Percentiles rank a stretch among this genome's conserved stretches.
Evolutionary conservation across 1,140 invertebrate genomes (phyloP).

Genomic region (Scaptomyza hsui): DNA sequence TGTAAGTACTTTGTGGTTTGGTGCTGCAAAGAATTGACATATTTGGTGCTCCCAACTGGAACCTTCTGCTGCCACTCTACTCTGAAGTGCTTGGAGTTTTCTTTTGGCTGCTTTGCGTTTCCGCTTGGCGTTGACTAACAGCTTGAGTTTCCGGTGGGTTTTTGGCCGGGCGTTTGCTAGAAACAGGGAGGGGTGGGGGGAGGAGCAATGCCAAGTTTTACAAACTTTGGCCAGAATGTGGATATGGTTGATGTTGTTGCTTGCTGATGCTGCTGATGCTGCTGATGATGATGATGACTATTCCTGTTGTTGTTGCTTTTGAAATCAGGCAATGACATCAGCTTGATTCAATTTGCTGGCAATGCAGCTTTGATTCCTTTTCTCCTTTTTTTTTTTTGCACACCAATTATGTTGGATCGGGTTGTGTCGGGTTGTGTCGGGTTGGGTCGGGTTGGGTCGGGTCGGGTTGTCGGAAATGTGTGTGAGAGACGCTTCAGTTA

Average conservation of each 20-base stretch:
- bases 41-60: conserved; percentile 64
- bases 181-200: too few species aligned
- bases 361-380: conserved; percentile 56
- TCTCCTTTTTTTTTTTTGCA: conserved; percentile 13
- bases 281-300: not conserved
- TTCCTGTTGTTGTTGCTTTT: conserved; percentile 8
- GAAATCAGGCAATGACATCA: conserved; percentile 27
- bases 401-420: conserved; percentile 68
- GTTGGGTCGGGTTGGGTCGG: not conserved
- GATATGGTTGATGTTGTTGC: not conserved
- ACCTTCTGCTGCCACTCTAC: conserved; percentile 24
- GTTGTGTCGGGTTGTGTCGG: not conserved
- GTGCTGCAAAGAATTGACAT: conserved; percentile 70
- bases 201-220: conserved; percentile 34
- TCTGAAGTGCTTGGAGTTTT: conserved; percentile 46
- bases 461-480: conserved; percentile 52
- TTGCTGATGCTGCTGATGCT: not conserved
- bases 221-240: conserved; percentile 49
- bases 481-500: conserved; percentile 49
- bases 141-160: conserved; percentile 61
- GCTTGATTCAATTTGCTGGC: conserved; percentile 63
- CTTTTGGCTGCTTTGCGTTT: conserved; percentile 62
- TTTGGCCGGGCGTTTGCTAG: not conserved
- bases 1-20: conserved; percentile 28
- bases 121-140: conserved; percentile 72